Conservation (phyloP, 2,888 invertebrate genomes). For the Platerodrilus igneus region DNA sequence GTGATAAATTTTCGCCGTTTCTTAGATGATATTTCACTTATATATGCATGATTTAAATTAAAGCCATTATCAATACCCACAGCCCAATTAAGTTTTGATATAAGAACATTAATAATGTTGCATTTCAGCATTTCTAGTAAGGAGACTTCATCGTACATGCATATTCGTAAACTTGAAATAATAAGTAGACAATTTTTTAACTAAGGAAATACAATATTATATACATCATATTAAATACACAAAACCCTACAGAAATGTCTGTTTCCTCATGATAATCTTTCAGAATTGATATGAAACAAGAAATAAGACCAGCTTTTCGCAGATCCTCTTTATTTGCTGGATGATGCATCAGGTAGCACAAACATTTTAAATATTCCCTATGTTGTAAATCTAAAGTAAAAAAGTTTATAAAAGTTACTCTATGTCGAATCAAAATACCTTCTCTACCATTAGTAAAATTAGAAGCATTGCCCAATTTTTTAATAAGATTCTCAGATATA, state of each 20-base stretch:
- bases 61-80: conserved; percentile 28
- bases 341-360: conserved; percentile 39
- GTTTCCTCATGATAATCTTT: conserved; percentile 31
- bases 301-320: conserved; percentile 33
- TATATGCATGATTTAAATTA: conserved; percentile 21
- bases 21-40: too few species aligned
- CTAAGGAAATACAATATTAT: conserved; percentile 22
- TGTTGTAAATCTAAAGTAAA: conserved; percentile 9
- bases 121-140: conserved; percentile 16
- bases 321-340: conserved; percentile 36
- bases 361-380: conserved; percentile 38
- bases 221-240: conserved; percentile 1
- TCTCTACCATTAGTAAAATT: conserved; percentile 9
- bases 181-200: conserved; percentile 40
- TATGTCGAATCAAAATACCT: conserved; percentile 7
- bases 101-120: conserved; percentile 35
- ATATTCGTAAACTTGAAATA: conserved; percentile 37
- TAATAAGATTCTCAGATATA: conserved; percentile 37
- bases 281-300: conserved; percentile 35
- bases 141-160: conserved; percentile 35
- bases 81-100: conserved; percentile 38
- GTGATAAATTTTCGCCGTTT: too few species aligned
- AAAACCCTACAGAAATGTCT: conserved; percentile 28
- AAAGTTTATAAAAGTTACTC: background rate
- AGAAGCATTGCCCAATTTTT: conserved; percentile 23